These are phyloP conservation scores for Emydoidea blandingii DNA, from an alignment of 2,797 vertebrate species.

Conservation along the genomic window DNA sequence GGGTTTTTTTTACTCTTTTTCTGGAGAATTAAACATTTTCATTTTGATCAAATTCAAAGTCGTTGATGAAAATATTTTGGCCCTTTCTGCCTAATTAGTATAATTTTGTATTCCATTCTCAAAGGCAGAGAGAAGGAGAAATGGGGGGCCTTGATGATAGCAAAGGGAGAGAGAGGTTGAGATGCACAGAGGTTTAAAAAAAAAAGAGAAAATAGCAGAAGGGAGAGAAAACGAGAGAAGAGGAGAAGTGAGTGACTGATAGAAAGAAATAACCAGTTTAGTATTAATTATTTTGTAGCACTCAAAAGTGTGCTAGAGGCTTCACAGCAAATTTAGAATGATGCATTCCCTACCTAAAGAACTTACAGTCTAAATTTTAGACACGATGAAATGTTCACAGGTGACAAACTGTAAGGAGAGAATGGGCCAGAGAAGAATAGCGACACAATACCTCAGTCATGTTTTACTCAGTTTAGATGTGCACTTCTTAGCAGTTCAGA, in stretches of 20 bases:
- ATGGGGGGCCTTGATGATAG: neutral
- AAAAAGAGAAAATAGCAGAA: neutral
- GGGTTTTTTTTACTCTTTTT: neutral
- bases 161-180: neutral
- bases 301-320: neutral
- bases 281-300: neutral
- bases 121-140: neutral
- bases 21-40: neutral
- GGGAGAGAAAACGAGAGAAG: neutral
- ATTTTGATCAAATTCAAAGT: too few species aligned
- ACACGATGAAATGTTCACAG: neutral
- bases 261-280: neutral
- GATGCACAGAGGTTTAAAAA: too few species aligned
- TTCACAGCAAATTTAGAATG: neutral
- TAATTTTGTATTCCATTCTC: neutral
- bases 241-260: neutral
- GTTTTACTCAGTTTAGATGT: neutral
- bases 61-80: neutral
- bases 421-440: neutral
- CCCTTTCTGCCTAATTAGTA: conserved; percentile 8
- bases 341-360: neutral
- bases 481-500: neutral
- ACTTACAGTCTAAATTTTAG: neutral
- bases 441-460: neutral
- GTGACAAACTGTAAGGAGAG: neutral